Evolutionary conservation across 2,888 invertebrate genomes (phyloP), one percentile per base, ranked within the genome.

Genomic region (Odontothrips loti): DNA sequence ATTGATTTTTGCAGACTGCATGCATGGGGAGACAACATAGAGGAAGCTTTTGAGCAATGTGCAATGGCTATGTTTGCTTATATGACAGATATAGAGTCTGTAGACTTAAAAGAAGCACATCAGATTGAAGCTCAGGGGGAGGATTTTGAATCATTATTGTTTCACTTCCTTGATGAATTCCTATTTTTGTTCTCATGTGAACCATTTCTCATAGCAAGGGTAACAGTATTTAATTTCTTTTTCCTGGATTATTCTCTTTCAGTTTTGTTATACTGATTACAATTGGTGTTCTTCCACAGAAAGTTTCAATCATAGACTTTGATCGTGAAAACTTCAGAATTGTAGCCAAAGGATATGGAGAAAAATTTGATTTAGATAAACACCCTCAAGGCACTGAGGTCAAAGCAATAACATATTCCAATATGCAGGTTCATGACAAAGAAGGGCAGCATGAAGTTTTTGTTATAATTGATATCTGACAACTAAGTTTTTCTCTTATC

Each of bases 381-480:
- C 99, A 99, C 89, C 96, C 98, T 0, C 99, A 98, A 89, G 99
- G 98, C 20, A 94, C 96, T 2, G 99, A 99, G 89, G 97, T 99
- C 3, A 99, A 99, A 88, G 99, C 99, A 51, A 99, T 99, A 84
- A 99, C 99, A 8, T 99, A 99, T 88, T 98, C 99, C 11, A 97
- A 98, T 81, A 99, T 99, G 99, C 98, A 99, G 89, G 91, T 95
- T 79, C 89, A 91, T 84, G 89, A 90, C 82, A 87, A 93, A 84
- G 91, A 91, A 85, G 91, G 91, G 84, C 90, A 91, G 85, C 92
- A 91, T 88, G 96, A 99, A 90, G 90, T 98, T 79, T 99, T 95
- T 92, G 98, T 99, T 85, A 99, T 99, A 87, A 95, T 99, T 87
- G 99, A 99, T 89, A 98, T 99, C 88, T 98, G 89, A 89, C 83